Base-by-base conservation (phyloP, 2,113 vertebrate species). In the Xiphias gladius region DNA sequence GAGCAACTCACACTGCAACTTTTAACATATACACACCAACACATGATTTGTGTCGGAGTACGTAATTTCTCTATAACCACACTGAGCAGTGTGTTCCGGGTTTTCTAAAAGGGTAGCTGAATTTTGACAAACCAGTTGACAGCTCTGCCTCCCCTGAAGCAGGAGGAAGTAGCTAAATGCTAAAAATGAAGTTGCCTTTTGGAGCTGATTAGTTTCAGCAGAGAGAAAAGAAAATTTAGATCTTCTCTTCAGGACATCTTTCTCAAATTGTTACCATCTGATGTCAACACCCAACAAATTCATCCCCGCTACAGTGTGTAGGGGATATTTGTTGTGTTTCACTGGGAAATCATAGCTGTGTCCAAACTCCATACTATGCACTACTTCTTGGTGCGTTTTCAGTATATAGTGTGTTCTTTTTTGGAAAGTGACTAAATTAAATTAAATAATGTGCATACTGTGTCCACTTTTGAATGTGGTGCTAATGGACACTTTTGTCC, bases 291-390 rank as follows among this genome's bases (percentile, higher is more conserved):
- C 55, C 88, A 91, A 92, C 93, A 92, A 94, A 91, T 82, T 74
- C 62, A 64, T 71, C 86, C 82, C 69, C 52, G 22, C 28, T 37
- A 66, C 10, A 13, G 55, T 17, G 7, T 71, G 73, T 13, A 10
- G 71, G 52, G 28, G 46, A 84, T 59, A 88, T 91, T 94, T 93
- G 91, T 92, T 92, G 86, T 58, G 20, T 22, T 85, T 83, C 3
- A 32, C 16, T 16, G 75, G 41, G 17, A 76, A 85, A 72, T 84
- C 79, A 57, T 17, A n/a, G 55, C 58, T 32, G 54, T 80, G 87
- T 80, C 86, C 81, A 76, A 83, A n/a, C 82, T 79, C 73, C 70
- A 87, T 43, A 62, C 28, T 19, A n/a, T 10, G 12, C 16, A 24
- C 28, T 30, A 13, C 68, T 30, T 61, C 65, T 19, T 17, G 2